Conservation (phyloP, 2,888 invertebrate genomes). For the Carcina quercana region DNA sequence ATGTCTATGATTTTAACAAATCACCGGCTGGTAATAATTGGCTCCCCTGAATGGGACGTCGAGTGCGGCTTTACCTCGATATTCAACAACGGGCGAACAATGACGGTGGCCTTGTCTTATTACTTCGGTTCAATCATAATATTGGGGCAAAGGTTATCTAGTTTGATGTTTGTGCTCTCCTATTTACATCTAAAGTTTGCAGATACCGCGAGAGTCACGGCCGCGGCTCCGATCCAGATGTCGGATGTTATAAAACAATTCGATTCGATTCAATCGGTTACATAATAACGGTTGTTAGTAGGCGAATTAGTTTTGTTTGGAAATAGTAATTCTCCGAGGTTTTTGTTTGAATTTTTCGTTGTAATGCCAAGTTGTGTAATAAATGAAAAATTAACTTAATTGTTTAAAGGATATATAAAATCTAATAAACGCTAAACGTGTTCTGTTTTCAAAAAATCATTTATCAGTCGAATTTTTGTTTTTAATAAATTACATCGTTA, state of each 20-base stretch:
- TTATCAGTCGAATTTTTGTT: no score
- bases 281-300: no score
- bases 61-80: slow-evolving; percentile 25
- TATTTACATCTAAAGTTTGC: slow-evolving; percentile 39
- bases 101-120: slow-evolving; percentile 51
- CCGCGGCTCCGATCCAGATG: slow-evolving; percentile 42
- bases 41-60: slow-evolving; percentile 34
- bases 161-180: slow-evolving; percentile 31
- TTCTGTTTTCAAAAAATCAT: no score
- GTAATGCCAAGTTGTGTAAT: no score
- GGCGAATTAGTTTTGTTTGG: no score
- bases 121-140: slow-evolving; percentile 57
- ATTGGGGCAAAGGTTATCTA: slow-evolving; percentile 54
- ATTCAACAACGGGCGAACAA: slow-evolving; percentile 43
- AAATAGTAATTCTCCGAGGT: no score
- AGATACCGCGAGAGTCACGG: slow-evolving; percentile 56
- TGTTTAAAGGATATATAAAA: no score
- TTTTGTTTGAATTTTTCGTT: no score
- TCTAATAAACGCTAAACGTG: no score
- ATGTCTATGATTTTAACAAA: no score
- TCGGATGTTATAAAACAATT: slow-evolving; percentile 24
- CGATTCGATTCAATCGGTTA: slow-evolving; percentile 12
- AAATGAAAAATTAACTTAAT: no score
- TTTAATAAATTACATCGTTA: no score
- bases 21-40: slow-evolving; percentile 46